Percentiles rank a stretch among this genome's conserved stretches.
phyloP scores from a whole-genome alignment of 2,888 invertebrate genomes.

The Cerastis rubricosa region DNA sequence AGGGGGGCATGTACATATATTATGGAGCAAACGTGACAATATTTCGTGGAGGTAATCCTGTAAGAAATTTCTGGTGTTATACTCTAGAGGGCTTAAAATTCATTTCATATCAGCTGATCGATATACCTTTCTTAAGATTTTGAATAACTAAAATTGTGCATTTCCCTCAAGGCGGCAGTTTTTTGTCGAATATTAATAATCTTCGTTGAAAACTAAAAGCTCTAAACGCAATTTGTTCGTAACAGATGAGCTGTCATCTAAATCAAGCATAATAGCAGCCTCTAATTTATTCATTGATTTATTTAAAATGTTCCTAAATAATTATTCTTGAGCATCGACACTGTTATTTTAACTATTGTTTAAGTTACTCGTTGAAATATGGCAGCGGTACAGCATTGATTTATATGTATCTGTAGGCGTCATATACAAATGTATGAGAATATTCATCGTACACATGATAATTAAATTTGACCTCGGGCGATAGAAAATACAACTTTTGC shows the following conservation, averaged over 20 bases:
- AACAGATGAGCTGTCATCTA: constrained; percentile 86
- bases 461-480: constrained; percentile 89
- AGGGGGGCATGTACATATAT: not conserved
- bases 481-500: constrained; percentile 80
- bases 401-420: constrained; percentile 86
- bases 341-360: constrained; percentile 88
- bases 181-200: constrained; percentile 40
- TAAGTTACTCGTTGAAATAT: constrained; percentile 84
- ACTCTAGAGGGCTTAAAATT: not conserved
- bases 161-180: not conserved
- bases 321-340: constrained; percentile 86
- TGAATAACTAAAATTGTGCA: constrained; percentile 1
- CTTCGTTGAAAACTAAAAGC: constrained; percentile 66
- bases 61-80: not conserved
- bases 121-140: not conserved
- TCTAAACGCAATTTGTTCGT: constrained; percentile 79
- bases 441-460: constrained; percentile 87
- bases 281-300: constrained; percentile 89
- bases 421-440: constrained; percentile 72
- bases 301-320: constrained; percentile 88
- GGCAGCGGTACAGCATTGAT: constrained; percentile 77
- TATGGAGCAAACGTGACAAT: not conserved
- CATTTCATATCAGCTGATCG: not conserved
- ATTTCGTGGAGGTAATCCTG: not conserved
- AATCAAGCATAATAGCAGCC: constrained; percentile 86